Base-by-base conservation (phyloP, 64 coral and sea anemone genomes). In the Porites australiensis region DNA sequence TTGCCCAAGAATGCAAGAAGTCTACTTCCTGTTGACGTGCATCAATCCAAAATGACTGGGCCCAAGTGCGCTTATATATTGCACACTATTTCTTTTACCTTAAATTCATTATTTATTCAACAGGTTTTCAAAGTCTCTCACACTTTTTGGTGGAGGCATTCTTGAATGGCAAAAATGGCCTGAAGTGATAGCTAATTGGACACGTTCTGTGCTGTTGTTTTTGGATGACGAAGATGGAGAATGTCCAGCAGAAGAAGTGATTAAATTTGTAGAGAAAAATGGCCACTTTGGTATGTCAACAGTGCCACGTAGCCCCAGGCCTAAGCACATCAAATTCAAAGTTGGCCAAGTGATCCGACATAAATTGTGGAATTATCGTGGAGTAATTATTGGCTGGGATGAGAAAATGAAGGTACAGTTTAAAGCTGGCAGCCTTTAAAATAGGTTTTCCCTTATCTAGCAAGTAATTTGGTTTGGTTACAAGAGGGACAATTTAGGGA, bases 341-440 rank as follows among this genome's bases (percentile, higher is more conserved):
- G 91, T 99, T 4, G 98, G 98, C 16, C 98, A 99, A 70, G 98
- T 99, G 10, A 94, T 99, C 43, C 55, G 94, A 76, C 98, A 99
- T 51, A 94, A 91, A 51, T 47, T 93, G 22, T 94, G 90, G 88
- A 93, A 95, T 89, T 99, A 99, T 64, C 75, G 92, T 79, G 98
- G 94, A 27, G 98, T 99, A 8, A 94, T 99, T 79, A 79, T 99
- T 93, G 98, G 98, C 6, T 99, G 98, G 98, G 98, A 99, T 87
- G 88, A 96, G 83, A 90, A 88, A 66, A 44, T 96, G n/a, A 96
- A 90, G 88, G 98, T 99, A 88, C 37, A 48, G 13, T 3, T 16
- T 57, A 57, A 57, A 1, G 7, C 12, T 57, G 12, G 27, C 27
- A 37, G 27, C 27, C 27, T 37, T 37, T 37, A 37, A 37, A 37